Percentiles rank a stretch among this genome's conserved stretches.
Evolutionary conservation across 2,797 vertebrate genomes (phyloP).

Genomic region (Anguilla obscura): DNA sequence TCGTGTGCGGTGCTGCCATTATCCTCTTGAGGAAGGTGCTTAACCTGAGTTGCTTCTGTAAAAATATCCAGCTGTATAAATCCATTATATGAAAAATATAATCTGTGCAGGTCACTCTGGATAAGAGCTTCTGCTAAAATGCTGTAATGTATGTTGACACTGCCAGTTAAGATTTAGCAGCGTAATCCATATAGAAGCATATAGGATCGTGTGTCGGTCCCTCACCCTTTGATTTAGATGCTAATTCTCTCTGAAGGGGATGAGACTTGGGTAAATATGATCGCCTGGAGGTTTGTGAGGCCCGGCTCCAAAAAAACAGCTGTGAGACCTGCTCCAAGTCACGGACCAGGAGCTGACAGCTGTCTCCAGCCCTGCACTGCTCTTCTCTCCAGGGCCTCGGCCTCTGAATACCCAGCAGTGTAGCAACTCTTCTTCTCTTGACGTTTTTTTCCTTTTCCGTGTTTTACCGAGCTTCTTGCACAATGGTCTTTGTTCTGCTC

Average conservation of each 20-base stretch:
- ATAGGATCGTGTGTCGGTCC: neutral
- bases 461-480: neutral
- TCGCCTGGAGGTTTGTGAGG: neutral
- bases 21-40: neutral
- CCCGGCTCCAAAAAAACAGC: slow-evolving; percentile 7
- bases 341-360: neutral
- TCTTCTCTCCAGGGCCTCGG: neutral
- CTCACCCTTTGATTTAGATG: neutral
- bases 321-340: neutral
- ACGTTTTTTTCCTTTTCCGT: neutral
- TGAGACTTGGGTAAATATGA: slow-evolving; percentile 6
- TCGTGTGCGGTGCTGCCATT: neutral
- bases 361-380: neutral
- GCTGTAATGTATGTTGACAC: neutral
- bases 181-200: neutral
- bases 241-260: neutral
- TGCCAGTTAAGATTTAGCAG: neutral
- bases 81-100: neutral
- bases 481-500: slow-evolving; percentile 16
- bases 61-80: slow-evolving; percentile 2
- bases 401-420: neutral
- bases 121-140: neutral
- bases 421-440: neutral
- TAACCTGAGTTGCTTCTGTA: neutral
- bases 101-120: neutral